These are phyloP conservation scores for Pomacea maculata DNA, from an alignment of 1,140 invertebrate species.

Conservation along the genomic window DNA sequence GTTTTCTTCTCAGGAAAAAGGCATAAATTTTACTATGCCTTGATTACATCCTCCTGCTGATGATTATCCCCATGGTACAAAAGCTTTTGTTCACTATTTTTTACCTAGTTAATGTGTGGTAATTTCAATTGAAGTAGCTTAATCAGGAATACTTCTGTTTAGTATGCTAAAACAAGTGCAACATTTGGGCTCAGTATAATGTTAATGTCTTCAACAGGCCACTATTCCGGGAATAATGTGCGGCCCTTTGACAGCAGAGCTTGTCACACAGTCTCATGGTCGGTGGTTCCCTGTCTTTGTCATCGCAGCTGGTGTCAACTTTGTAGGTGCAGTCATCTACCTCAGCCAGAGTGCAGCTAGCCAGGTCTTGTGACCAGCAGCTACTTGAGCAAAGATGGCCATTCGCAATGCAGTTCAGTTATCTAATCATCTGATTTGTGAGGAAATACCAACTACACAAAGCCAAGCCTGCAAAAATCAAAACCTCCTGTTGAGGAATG, in stretches of 20 bases:
- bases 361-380: slow-evolving; percentile 67
- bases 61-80: too few species aligned
- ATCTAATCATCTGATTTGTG: too few species aligned
- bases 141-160: neutral
- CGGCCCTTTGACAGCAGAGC: slow-evolving; percentile 80
- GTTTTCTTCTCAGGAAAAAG: too few species aligned
- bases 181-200: neutral
- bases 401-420: too few species aligned
- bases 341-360: slow-evolving; percentile 79
- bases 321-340: slow-evolving; percentile 81
- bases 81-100: too few species aligned
- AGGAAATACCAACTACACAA: too few species aligned
- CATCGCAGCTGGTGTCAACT: slow-evolving; percentile 78
- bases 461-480: too few species aligned
- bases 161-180: neutral
- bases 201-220: slow-evolving; percentile 67
- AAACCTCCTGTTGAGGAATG: too few species aligned
- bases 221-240: slow-evolving; percentile 82
- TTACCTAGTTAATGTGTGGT: too few species aligned
- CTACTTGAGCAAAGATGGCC: neutral
- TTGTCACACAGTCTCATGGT: slow-evolving; percentile 77
- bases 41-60: too few species aligned
- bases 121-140: neutral
- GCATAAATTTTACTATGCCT: neutral
- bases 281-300: slow-evolving; percentile 83